These are phyloP conservation scores for Proteles cristata DNA, from an alignment of 2,113 vertebrate species.

Conservation along the genomic window DNA sequence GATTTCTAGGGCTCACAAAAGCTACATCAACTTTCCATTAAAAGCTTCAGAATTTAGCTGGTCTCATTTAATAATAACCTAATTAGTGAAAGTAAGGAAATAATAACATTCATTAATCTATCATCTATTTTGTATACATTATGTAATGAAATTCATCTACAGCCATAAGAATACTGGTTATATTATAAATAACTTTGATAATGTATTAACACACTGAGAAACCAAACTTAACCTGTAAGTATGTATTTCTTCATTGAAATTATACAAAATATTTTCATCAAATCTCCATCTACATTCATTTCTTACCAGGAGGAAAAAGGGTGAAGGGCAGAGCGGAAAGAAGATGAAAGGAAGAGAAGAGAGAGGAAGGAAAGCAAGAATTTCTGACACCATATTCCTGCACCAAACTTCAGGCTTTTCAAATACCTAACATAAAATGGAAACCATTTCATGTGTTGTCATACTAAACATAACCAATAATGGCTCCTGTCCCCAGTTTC, in stretches of 20 bases:
- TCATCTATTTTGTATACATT: slow-evolving; percentile 75
- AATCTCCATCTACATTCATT: slow-evolving; percentile 11
- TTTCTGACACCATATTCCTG: neutral
- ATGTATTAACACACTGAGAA: slow-evolving; percentile 62
- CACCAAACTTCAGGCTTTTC: neutral
- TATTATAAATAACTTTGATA: slow-evolving; percentile 70
- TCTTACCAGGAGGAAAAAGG: neutral
- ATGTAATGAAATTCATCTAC: slow-evolving; percentile 66
- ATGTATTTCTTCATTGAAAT: slow-evolving; percentile 56
- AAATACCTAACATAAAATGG: slow-evolving; percentile 27
- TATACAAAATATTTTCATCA: slow-evolving; percentile 49
- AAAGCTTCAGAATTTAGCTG: slow-evolving; percentile 67
- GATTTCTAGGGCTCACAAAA: slow-evolving; percentile 59
- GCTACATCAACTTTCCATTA: slow-evolving; percentile 65
- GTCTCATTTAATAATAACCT: slow-evolving; percentile 73
- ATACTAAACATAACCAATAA: neutral
- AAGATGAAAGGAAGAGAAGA: neutral
- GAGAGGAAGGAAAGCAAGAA: neutral
- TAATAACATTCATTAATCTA: slow-evolving; percentile 74
- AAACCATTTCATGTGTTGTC: neutral
- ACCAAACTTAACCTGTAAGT: slow-evolving; percentile 63
- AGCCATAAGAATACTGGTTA: neutral
- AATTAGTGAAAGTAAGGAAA: slow-evolving; percentile 71
- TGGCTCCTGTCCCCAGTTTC: neutral
- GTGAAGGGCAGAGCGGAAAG: accelerated